These are phyloP conservation scores for Pangasius djambal DNA, from an alignment of 2,797 vertebrate species.

Conservation along the genomic window DNA sequence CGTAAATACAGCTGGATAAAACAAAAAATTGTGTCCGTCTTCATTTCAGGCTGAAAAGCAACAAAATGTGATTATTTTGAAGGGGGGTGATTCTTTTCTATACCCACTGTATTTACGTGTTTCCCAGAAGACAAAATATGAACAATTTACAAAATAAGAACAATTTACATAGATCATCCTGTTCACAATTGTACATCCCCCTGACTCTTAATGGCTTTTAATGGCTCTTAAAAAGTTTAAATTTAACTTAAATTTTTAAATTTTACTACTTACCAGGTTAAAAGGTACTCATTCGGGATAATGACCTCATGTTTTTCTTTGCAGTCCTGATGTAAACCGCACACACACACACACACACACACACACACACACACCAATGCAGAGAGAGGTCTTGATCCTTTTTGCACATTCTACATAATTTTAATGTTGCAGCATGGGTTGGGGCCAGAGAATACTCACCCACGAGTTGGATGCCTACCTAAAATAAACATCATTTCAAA, in stretches of 20 bases:
- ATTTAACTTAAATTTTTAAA: neutral
- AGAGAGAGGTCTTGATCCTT: neutral
- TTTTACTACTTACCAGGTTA: neutral
- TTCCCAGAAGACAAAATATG: too few relatives aligned
- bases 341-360: neutral
- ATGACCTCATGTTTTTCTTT: neutral
- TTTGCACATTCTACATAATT: neutral
- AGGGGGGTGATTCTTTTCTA: too few relatives aligned
- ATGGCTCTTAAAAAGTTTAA: too few relatives aligned
- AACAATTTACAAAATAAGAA: too few relatives aligned
- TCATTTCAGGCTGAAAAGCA: too few relatives aligned
- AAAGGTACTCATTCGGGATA: neutral
- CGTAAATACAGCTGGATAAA: too few relatives aligned
- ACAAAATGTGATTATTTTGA: too few relatives aligned
- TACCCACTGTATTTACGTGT: too few relatives aligned
- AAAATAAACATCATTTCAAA: neutral
- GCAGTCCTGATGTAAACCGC: neutral
- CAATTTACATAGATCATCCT: too few relatives aligned
- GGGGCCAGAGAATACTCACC: neutral
- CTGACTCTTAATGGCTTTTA: too few relatives aligned
- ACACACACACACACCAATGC: neutral
- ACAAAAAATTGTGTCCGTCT: too few relatives aligned
- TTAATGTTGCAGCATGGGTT: neutral
- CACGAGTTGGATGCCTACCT: neutral
- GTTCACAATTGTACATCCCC: too few relatives aligned